Evolutionary conservation across 2,888 invertebrate species (phyloP), one percentile per base, ranked within the genome.

Genomic region (Allophyes oxyacanthae): DNA sequence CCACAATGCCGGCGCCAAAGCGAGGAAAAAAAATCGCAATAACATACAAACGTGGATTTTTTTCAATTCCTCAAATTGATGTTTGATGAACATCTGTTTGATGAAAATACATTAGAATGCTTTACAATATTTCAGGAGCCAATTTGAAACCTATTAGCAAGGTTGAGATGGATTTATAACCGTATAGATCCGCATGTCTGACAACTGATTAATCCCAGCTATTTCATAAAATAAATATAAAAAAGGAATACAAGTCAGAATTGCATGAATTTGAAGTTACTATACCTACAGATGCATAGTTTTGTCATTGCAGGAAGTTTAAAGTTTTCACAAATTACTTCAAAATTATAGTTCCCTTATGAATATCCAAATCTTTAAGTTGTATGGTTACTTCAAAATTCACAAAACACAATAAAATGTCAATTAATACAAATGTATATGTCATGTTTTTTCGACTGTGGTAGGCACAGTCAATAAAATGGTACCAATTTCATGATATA

Each of bases 81-180:
- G 38, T 48, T 64, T 54, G 43, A 44, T 54, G 43, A 44, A 43
- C 1, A 7, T 48, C 43, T 63, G n/a, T n/a, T n/a, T n/a, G n/a
- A n/a, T n/a, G 44, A 55, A 69, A 64, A 44, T 64, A 69, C 25
- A 32, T 64, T 20, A 30, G 34, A 20, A 48, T 62, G 6, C 32
- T 20, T 1, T n/a, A 40, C 69, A 45, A 42, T 53, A 8, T 52
- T 45, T 28, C 32, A n/a, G 28, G 38, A 50, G 34, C 45, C 38
- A 34, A 42, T 36, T 53, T 34, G 25, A 36, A 44, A 46, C 40
- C 15, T 13, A 53, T 65, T 64, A 63, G 64, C 32, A 20, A 64
- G 64, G 40, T 51, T 51, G 20, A 15, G 40, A 57, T 34, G 15
- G 65, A 57, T 65, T 64, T 57, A 59, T 50, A 9, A 32, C 43